Conservation (phyloP, 1,140 invertebrate species). For the Drosophila watanabei region DNA sequence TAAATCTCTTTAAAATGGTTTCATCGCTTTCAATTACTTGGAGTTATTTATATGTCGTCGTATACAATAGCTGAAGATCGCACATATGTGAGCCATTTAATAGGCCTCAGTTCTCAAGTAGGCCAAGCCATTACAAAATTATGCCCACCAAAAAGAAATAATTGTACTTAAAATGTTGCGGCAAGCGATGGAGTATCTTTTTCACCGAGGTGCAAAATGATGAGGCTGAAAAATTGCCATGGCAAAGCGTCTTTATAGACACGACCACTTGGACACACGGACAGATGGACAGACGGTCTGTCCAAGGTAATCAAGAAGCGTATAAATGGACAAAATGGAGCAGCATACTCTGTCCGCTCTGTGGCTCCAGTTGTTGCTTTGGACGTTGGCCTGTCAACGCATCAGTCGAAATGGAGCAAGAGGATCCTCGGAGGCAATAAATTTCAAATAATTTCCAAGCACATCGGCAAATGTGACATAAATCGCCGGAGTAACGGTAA, state of each 20-base stretch:
- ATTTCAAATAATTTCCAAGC: constrained; percentile 62
- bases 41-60: constrained; percentile 8
- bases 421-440: constrained; percentile 71
- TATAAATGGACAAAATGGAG: constrained; percentile 81
- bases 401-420: constrained; percentile 72
- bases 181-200: constrained; percentile 58
- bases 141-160: constrained; percentile 44
- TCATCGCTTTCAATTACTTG: constrained; percentile 11
- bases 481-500: constrained; percentile 59
- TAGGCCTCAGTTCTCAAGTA: constrained; percentile 56
- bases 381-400: constrained; percentile 67
- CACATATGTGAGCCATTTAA: constrained; percentile 55
- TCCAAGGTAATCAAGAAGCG: constrained; percentile 78
- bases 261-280: constrained; percentile 16
- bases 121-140: constrained; percentile 76
- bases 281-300: constrained; percentile 46
- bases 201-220: constrained; percentile 46
- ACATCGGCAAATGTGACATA: constrained; percentile 59
- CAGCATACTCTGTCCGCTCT: constrained; percentile 39
- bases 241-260: constrained; percentile 63
- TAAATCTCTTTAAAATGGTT: constrained; percentile 2
- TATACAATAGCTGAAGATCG: constrained; percentile 7
- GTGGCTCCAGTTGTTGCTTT: constrained; percentile 9
- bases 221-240: constrained; percentile 60
- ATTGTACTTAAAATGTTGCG: constrained; percentile 25